phyloP scores from a whole-genome alignment of 2,797 vertebrate species.

The Phylloscopus collybita region DNA sequence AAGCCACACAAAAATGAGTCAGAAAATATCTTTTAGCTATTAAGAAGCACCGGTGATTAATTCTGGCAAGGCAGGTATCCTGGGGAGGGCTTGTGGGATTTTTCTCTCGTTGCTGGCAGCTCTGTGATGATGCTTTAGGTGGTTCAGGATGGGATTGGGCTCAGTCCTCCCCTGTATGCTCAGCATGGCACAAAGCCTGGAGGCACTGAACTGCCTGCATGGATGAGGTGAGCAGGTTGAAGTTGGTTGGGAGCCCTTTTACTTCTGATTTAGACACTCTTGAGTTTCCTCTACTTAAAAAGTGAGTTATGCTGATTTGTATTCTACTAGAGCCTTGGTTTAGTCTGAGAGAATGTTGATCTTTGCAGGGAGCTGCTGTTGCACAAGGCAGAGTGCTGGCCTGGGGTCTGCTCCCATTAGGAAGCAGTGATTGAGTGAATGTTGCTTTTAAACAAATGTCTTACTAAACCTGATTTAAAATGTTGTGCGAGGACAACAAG shows the following conservation, averaged over 20 bases:
- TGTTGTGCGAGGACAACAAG: neutral
- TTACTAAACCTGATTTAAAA: neutral
- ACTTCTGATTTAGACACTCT: neutral
- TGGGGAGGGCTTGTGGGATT: neutral
- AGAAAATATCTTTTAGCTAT: neutral
- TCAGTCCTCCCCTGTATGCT: rapidly evolving
- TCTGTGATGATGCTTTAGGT: neutral
- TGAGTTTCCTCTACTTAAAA: neutral
- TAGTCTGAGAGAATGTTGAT: neutral
- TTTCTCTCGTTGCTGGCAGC: neutral
- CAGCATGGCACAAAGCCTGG: rapidly evolving
- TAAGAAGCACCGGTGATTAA: neutral
- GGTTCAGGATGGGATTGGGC: rapidly evolving
- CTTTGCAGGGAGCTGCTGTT: neutral
- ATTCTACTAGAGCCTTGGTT: neutral
- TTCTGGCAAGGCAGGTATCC: neutral
- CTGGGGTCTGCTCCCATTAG: neutral
- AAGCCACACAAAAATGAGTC: rapidly evolving
- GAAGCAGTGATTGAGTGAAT: neutral
- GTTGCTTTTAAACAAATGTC: neutral
- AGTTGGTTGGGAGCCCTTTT: neutral
- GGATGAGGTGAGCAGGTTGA: neutral
- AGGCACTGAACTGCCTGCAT: rapidly evolving
- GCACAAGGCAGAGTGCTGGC: neutral
- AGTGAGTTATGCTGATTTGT: neutral